phyloP scores from a whole-genome alignment of 2,797 vertebrate genomes.

The Benthosema pterotum region DNA sequence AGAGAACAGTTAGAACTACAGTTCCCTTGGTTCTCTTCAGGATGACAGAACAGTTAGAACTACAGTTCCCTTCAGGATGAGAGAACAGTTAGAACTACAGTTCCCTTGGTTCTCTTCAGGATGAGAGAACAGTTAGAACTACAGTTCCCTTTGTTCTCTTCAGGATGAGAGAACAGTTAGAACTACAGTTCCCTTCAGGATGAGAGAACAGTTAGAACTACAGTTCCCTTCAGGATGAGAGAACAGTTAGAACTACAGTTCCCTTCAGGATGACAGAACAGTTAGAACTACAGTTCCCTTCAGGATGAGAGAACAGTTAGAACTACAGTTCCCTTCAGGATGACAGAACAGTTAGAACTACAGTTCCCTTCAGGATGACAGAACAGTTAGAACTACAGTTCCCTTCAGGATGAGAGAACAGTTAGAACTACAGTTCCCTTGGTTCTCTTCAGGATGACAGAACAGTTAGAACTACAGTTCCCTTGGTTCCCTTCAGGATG shows the following conservation, averaged over 20 bases:
- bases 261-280: no score
- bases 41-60: slow-evolving; percentile 89
- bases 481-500: no score
- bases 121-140: slow-evolving; percentile 89
- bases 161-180: slow-evolving; percentile 90
- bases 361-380: no score
- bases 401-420: no score
- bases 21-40: no score
- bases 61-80: no score
- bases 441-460: no score
- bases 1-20: slow-evolving; percentile 89
- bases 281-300: slow-evolving; percentile 89
- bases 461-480: slow-evolving; percentile 88
- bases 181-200: no score
- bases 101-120: no score
- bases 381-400: slow-evolving; percentile 88
- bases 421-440: slow-evolving; percentile 89
- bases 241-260: slow-evolving; percentile 88
- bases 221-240: no score
- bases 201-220: slow-evolving; percentile 90
- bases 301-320: slow-evolving; percentile 90
- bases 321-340: no score
- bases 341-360: slow-evolving; percentile 90
- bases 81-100: slow-evolving; percentile 88
- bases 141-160: no score